Conservation (phyloP, 2,888 invertebrate genomes). For the Dichetophora obliterata region DNA sequence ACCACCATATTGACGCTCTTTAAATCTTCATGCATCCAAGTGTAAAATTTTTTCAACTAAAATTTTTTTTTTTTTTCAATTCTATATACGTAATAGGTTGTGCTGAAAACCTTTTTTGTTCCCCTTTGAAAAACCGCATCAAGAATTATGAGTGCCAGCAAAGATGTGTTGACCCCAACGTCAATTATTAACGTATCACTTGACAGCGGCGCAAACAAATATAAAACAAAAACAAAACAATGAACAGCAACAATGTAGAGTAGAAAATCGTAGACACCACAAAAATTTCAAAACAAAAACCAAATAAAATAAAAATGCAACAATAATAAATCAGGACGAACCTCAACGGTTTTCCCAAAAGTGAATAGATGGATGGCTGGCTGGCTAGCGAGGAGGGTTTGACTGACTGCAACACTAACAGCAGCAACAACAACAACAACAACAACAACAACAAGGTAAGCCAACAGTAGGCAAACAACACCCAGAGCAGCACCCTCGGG, state of each 20-base stretch:
- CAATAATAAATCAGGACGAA: slow-evolving; percentile 36
- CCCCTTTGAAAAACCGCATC: slow-evolving; percentile 40
- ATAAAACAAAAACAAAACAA: slow-evolving; percentile 34
- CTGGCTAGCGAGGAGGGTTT: not conserved
- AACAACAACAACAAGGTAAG: not conserved
- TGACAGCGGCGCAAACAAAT: slow-evolving; percentile 53
- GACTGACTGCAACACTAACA: not conserved
- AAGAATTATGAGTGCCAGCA: slow-evolving; percentile 41
- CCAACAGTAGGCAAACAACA: not conserved
- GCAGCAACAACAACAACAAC: not conserved
- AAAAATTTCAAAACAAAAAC: slow-evolving; percentile 19
- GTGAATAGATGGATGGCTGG: not conserved
- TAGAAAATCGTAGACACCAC: slow-evolving; percentile 30
- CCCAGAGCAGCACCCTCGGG: not conserved
- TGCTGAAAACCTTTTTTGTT: not conserved
- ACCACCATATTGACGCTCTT: not conserved
- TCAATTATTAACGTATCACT: slow-evolving; percentile 69
- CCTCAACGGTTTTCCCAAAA: slow-evolving; percentile 26
- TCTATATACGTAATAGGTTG: not conserved
- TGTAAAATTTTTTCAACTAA: slow-evolving; percentile 20
- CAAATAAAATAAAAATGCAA: slow-evolving; percentile 13
- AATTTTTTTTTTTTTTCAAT: not conserved
- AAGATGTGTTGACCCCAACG: slow-evolving; percentile 60
- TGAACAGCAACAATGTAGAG: not conserved
- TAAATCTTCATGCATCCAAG: not conserved